These are phyloP conservation scores for Eretmocerus hayati DNA, from an alignment of 2,888 invertebrate genomes.

Conservation along the genomic window DNA sequence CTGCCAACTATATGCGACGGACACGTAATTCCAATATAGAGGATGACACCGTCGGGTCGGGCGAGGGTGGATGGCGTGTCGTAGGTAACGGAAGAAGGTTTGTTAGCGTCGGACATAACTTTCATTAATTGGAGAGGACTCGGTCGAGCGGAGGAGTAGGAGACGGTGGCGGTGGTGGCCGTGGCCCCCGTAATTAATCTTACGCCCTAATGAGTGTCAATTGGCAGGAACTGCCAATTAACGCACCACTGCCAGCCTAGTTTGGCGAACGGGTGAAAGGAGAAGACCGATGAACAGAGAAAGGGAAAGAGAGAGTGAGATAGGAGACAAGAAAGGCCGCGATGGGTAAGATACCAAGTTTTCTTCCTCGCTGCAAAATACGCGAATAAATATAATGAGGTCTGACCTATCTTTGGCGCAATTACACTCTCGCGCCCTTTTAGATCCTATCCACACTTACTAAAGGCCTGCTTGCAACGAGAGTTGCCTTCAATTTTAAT, in stretches of 20 bases:
- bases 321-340: conserved; percentile 4
- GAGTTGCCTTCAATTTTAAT: conserved; percentile 20
- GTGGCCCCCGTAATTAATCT: conserved; percentile 40
- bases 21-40: conserved; percentile 21
- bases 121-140: conserved; percentile 41
- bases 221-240: conserved; percentile 41
- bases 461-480: conserved; percentile 13
- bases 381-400: conserved; percentile 18
- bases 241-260: conserved; percentile 29
- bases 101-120: conserved; percentile 40
- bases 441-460: neutral
- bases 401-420: conserved; percentile 20
- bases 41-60: conserved; percentile 23
- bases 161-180: conserved; percentile 20
- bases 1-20: conserved; percentile 12
- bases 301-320: neutral
- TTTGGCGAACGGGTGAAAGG: conserved; percentile 24
- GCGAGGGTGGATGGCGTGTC: too few relatives aligned
- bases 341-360: conserved; percentile 10
- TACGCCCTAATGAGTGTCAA: conserved; percentile 41
- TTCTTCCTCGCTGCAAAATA: conserved; percentile 9
- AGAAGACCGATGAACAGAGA: conserved; percentile 14
- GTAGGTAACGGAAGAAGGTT: conserved; percentile 28
- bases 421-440: conserved; percentile 6
- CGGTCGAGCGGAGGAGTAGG: conserved; percentile 26